Percentiles rank a stretch among this genome's conserved stretches.
Conservation (phyloP, 2,797 vertebrate species). For the Tympanoctomys barrerae region DNA sequence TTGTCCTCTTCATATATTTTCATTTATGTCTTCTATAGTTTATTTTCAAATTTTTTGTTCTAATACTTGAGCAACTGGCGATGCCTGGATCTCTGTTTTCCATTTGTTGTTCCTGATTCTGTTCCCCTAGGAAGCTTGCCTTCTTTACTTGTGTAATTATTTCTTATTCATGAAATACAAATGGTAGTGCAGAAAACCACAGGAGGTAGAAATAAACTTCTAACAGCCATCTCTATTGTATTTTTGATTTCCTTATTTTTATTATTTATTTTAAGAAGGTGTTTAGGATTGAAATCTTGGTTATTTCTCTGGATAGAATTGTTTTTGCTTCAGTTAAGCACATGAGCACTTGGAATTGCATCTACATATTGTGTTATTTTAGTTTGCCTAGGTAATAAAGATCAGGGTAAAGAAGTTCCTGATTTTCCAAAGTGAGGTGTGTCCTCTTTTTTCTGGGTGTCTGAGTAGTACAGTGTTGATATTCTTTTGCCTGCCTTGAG, state of each 20-base stretch:
- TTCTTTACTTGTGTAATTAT: neutral
- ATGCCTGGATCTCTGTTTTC: neutral
- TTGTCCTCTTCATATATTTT: neutral
- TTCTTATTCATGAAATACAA: neutral
- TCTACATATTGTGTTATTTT: neutral
- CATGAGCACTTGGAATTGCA: neutral
- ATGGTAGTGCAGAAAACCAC: neutral
- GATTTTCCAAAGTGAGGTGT: neutral
- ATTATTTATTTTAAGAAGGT: conserved; percentile 29
- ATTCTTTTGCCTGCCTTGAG: neutral
- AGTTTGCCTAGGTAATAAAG: neutral
- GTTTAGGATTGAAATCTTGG: neutral
- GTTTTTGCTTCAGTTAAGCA: neutral
- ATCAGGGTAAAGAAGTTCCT: neutral
- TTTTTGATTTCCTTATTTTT: neutral
- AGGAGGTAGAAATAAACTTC: neutral
- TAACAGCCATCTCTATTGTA: neutral
- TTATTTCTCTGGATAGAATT: neutral
- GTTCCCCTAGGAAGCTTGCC: neutral
- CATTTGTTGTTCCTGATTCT: neutral
- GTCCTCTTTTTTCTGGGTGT: neutral
- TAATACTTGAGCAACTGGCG: conserved; percentile 11
- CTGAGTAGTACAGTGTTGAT: neutral
- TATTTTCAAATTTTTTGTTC: neutral
- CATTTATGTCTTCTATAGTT: conserved; percentile 23